Evolutionary conservation across 2,113 vertebrate species (phyloP).

Genomic region (Barnardius zonarius): DNA sequence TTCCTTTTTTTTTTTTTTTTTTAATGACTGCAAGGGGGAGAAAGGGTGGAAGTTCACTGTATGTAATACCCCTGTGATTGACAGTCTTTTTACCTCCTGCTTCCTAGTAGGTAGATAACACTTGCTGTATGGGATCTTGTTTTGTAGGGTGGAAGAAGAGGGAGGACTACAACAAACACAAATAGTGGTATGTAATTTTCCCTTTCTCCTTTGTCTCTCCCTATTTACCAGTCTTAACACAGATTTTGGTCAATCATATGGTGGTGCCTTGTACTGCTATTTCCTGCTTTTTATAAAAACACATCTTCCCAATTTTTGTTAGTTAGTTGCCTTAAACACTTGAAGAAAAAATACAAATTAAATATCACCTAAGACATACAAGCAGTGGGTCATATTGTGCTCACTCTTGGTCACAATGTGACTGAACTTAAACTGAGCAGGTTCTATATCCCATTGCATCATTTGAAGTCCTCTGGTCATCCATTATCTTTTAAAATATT

Average conservation of each 20-base stretch:
- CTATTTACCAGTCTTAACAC: background rate
- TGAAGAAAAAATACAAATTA: background rate
- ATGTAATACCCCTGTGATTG: conserved; percentile 51
- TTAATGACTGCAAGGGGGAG: background rate
- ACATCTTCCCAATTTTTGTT: background rate
- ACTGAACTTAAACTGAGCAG: background rate
- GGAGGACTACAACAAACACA: conserved; percentile 71
- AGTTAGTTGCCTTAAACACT: background rate
- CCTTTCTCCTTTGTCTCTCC: conserved; percentile 62
- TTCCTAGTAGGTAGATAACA: conserved; percentile 72
- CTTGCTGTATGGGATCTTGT: conserved; percentile 74
- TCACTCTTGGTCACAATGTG: background rate
- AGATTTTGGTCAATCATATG: background rate
- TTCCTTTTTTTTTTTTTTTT: background rate
- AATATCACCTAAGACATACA: background rate
- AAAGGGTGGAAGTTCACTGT: conserved; percentile 45
- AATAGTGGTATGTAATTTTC: conserved; percentile 74
- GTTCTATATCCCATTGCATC: background rate
- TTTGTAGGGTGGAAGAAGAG: conserved; percentile 74
- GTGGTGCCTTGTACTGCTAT: background rate
- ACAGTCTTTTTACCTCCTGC: conserved; percentile 63
- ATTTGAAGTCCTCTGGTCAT: background rate
- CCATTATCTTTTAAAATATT: background rate
- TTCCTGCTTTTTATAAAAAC: background rate
- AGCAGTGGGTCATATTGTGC: background rate